Evolutionary conservation across 2,113 vertebrate genomes (phyloP), one percentile per base, ranked within the genome.

Genomic region (Dendropsophus ebraccatus): DNA sequence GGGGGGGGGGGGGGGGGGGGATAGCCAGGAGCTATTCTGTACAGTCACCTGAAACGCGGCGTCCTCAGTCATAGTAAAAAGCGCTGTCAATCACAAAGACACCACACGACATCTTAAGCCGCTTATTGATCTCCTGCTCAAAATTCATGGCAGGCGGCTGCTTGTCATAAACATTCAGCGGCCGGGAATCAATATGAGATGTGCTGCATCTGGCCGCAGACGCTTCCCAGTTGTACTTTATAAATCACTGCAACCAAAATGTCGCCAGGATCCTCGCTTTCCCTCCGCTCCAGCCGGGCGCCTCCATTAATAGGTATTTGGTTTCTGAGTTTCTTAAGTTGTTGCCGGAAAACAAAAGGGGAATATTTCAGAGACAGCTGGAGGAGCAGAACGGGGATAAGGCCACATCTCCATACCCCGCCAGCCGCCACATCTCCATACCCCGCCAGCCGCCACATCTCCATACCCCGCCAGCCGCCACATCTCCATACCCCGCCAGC

Each of bases 101-200:
- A 56, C 87, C 88, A 84, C 87, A 84, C 0, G 81, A 91, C 83
- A 84, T 89, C 91, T 89, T 91, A 90, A 92, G 90, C 60, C 89
- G 85, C 58, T 72, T 87, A 93, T 93, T 92, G 91, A 93, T 93
- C 91, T 91, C 81, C 88, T 87, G 72, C 89, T 92, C 89, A 77
- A 1, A 90, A 92, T 91, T 91, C 92, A 90, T 54, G 74, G 88
- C 88, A n/a, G 89, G 87, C 0, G 19, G 88, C 88, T 89, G 86
- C 89, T 90, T 89, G 88, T 90, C 91, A 93, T 93, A 92, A 93
- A 93, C 90, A 92, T 93, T 93, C 91, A 93, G 82, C 86, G 91
- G 89, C 49, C 88, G 88, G n/a, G 89, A 90, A 93, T 93, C 92
- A 92, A 92, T 93, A 91, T 74, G 88, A 91, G 82, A 89, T 88